A percentile compares a stretch with the other conserved stretches of the same genome.
phyloP scores from a whole-genome alignment of 1,140 invertebrate genomes.

The Copidosoma floridanum region DNA sequence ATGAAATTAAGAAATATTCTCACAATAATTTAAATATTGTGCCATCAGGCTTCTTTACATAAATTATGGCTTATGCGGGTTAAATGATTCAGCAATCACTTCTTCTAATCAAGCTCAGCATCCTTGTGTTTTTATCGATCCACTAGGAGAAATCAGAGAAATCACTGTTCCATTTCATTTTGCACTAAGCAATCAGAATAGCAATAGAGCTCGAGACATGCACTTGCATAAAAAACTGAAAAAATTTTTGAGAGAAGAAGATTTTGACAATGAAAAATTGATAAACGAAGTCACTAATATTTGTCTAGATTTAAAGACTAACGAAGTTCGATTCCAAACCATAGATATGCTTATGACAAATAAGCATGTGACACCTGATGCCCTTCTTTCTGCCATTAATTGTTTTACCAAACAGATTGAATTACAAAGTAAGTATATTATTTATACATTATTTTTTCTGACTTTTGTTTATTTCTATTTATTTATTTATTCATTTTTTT shows the following conservation, averaged over 20 bases:
- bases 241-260: conserved; percentile 63
- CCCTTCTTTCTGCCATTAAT: conserved; percentile 57
- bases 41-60: conserved; percentile 67
- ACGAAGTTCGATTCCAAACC: conserved; percentile 69
- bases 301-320: conserved; percentile 70
- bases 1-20: too few relatives aligned
- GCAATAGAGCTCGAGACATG: conserved; percentile 80
- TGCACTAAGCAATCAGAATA: conserved; percentile 82
- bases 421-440: conserved; percentile 30
- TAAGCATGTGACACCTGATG: conserved; percentile 61
- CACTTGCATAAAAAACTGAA: conserved; percentile 82
- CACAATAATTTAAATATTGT: background rate
- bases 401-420: conserved; percentile 52
- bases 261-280: conserved; percentile 57
- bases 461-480: conserved; percentile 7
- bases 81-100: conserved; percentile 51
- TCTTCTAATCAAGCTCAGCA: conserved; percentile 61
- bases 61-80: conserved; percentile 75
- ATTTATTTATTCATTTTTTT: background rate
- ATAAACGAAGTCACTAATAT: conserved; percentile 57
- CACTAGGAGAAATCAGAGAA: conserved; percentile 76
- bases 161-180: conserved; percentile 88
- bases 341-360: conserved; percentile 69
- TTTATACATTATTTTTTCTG: conserved; percentile 1
- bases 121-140: conserved; percentile 79